Percentiles rank a stretch among this genome's conserved stretches.
phyloP scores from a whole-genome alignment of 2,888 invertebrate species.

The Idaea aversata region DNA sequence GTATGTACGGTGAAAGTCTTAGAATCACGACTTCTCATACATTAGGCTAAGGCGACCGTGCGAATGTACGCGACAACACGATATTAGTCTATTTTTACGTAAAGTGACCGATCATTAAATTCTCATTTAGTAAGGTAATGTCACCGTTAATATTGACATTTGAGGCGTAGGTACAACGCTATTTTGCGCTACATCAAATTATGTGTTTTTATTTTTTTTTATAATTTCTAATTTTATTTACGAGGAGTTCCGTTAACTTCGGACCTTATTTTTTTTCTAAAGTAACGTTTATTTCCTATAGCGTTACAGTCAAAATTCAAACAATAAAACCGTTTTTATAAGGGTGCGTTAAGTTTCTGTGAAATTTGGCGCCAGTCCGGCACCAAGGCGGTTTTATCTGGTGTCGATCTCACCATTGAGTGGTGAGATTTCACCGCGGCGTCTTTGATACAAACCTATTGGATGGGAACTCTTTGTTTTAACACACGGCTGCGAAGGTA shows the following conservation, averaged over 20 bases:
- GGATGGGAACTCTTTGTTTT: conserved; percentile 11
- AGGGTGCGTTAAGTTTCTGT: conserved; percentile 56
- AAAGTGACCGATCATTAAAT: conserved; percentile 63
- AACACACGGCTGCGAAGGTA: conserved; percentile 1
- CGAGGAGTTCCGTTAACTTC: not conserved
- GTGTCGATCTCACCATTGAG: conserved; percentile 61
- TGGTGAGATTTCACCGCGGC: conserved; percentile 45
- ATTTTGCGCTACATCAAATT: conserved; percentile 12
- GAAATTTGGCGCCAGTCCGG: conserved; percentile 75
- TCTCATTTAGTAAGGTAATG: conserved; percentile 56
- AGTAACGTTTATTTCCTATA: not conserved
- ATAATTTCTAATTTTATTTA: not conserved
- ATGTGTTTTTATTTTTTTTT: not conserved
- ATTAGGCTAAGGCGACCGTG: conserved; percentile 68
- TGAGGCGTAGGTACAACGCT: conserved; percentile 27
- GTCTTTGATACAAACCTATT: conserved; percentile 41
- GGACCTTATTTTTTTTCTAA: not conserved
- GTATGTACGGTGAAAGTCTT: conserved; percentile 71
- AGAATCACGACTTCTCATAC: conserved; percentile 74
- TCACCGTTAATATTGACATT: conserved; percentile 37
- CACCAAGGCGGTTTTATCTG: conserved; percentile 62
- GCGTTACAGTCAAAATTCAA: not conserved
- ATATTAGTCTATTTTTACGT: conserved; percentile 51
- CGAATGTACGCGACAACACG: conserved; percentile 54
- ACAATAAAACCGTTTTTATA: conserved; percentile 21